Evolutionary conservation across 1,140 invertebrate species (phyloP).

Genomic region (Uloborus diversus): DNA sequence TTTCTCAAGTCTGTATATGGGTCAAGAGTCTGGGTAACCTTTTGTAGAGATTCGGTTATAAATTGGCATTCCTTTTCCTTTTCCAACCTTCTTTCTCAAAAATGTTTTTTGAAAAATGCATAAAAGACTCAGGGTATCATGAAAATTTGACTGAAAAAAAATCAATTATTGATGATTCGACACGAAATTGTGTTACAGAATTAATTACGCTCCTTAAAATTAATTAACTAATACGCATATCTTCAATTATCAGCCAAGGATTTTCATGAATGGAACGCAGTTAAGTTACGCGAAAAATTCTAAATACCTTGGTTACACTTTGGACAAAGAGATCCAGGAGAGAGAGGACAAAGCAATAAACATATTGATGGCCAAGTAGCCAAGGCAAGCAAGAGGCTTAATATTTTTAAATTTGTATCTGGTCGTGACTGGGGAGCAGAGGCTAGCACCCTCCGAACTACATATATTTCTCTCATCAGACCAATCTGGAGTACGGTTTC

Average conservation of each 20-base stretch:
- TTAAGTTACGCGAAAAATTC: not conserved
- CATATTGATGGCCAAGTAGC: not conserved
- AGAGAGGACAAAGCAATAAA: not conserved
- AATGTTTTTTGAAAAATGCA: too few species aligned
- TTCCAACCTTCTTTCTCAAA: too few species aligned
- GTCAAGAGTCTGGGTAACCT: too few species aligned
- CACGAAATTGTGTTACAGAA: too few species aligned
- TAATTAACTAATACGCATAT: too few species aligned
- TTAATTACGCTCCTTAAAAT: too few species aligned
- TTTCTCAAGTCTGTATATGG: too few species aligned
- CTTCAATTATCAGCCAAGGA: not conserved
- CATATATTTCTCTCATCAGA: not conserved
- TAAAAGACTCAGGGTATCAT: too few species aligned
- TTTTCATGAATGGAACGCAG: conserved; percentile 5
- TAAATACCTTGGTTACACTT: not conserved
- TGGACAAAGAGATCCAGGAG: not conserved
- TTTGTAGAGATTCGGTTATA: too few species aligned
- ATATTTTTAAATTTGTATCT: conserved; percentile 5
- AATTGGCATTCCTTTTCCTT: too few species aligned
- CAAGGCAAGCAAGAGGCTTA: not conserved
- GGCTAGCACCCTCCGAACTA: not conserved
- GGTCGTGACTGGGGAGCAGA: not conserved
- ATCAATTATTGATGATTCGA: too few species aligned
- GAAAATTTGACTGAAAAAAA: too few species aligned
- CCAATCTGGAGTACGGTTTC: conserved; percentile 13